A percentile compares a stretch with the other conserved stretches of the same genome.
These are phyloP conservation scores for Pyrgus malvae DNA, from an alignment of 2,888 invertebrate genomes.

Conservation along the genomic window DNA sequence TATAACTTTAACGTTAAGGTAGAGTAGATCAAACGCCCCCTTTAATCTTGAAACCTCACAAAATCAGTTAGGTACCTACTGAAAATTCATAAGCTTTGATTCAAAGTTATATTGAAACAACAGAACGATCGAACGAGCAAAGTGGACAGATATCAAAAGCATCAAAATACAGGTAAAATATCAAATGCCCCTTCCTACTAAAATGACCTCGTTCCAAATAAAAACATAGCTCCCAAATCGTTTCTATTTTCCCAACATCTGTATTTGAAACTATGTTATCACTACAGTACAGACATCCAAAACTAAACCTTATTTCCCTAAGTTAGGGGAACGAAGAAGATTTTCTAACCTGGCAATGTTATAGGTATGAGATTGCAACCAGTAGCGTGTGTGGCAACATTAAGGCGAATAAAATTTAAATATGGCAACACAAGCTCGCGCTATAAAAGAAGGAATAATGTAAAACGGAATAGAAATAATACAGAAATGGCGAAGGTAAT, in stretches of 20 bases:
- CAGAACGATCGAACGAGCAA: slow-evolving; percentile 29
- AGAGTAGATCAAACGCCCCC: no score
- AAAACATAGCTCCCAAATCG: slow-evolving; percentile 78
- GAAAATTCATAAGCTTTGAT: slow-evolving; percentile 16
- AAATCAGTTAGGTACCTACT: not conserved
- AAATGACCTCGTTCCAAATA: slow-evolving; percentile 76
- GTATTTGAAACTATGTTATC: slow-evolving; percentile 46
- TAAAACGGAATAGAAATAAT: slow-evolving; percentile 61
- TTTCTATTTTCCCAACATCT: slow-evolving; percentile 70
- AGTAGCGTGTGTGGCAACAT: slow-evolving; percentile 77
- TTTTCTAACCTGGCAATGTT: slow-evolving; percentile 44
- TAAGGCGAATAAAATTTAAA: slow-evolving; percentile 81
- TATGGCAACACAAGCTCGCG: slow-evolving; percentile 71
- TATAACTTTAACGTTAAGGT: no score
- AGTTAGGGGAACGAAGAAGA: slow-evolving; percentile 34
- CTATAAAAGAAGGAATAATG: slow-evolving; percentile 72
- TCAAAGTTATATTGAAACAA: slow-evolving; percentile 22
- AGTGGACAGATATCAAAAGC: slow-evolving; percentile 61
- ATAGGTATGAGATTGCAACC: slow-evolving; percentile 74
- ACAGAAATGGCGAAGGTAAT: slow-evolving; percentile 42
- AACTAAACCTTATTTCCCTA: slow-evolving; percentile 39
- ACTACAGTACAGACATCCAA: slow-evolving; percentile 23
- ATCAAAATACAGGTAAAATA: slow-evolving; percentile 75
- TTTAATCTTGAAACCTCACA: not conserved
- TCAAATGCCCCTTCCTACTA: slow-evolving; percentile 57